Base-by-base conservation (phyloP, 2,113 vertebrate genomes). In the Scomber japonicus region DNA sequence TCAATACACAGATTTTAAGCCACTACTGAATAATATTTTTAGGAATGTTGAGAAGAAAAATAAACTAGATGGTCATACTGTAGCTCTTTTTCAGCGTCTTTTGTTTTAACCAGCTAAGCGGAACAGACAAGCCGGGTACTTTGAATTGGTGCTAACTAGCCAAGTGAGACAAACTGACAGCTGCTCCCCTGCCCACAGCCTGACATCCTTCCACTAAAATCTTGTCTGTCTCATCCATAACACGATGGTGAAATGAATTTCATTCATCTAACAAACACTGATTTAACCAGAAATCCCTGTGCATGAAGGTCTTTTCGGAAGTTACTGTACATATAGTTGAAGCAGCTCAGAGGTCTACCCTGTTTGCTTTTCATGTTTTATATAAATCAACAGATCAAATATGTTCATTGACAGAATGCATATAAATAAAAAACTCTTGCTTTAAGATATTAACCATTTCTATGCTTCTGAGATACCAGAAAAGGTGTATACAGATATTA, bases 141-240 rank as follows among this genome's bases (percentile, higher is more conserved):
- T 90, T 89, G 79, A 84, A 81, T 90, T 72, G 84, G 77, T 75
- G 68, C 75, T 87, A 87, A 89, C 88, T 88, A 80, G 75, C 88
- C 71, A 86, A 92, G 83, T 90, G 91, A 88, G 77, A 89, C 82
- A 83, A 84, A 91, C 83, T 90, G 87, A 83, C 89, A 88, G 89
- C 86, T 91, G 84, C 77, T 92, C 77, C 72, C 63, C 71, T 71
- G 77, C 73, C 57, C 81, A 83, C 80, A 82, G 75, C 51, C 78
- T 88, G 88, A 92, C 74, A 86, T 87, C 56, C 75, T 82, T 87
- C 53, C 79, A 80, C 79, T 84, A 69, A 56, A 80, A 83, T 78
- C 62, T 78, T 92, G 87, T 80, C 73, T 88, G 55, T 74, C 74
- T 88, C 82, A 75, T 83, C 79, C 80, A 75, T 80, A 85, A 82